Percentiles rank a stretch among this genome's conserved stretches.
Evolutionary conservation across 2,797 vertebrate species (phyloP).

Genomic region (Smutsia temminckii): DNA sequence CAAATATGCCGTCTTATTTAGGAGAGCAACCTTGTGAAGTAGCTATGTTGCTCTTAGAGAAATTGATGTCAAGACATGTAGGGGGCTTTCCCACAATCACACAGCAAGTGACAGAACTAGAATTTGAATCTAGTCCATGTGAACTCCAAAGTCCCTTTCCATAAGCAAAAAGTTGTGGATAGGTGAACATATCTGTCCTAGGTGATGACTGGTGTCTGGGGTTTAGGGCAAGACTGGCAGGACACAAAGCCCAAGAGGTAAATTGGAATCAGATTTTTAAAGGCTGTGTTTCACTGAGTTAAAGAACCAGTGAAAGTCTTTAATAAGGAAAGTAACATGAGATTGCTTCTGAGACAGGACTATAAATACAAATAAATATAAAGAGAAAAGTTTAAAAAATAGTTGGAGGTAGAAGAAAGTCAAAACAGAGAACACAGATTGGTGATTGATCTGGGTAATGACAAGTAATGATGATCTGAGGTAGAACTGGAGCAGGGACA

Average conservation of each 20-base stretch:
- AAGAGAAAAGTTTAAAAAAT: neutral
- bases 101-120: neutral
- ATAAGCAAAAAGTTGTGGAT: neutral
- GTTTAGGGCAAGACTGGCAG: neutral
- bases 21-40: neutral
- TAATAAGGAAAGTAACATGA: neutral
- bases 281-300: neutral
- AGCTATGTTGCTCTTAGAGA: neutral
- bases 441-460: neutral
- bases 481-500: neutral
- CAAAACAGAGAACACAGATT: neutral
- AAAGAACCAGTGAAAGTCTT: neutral
- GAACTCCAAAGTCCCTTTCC: neutral
- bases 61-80: neutral
- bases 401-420: neutral
- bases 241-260: neutral
- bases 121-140: neutral
- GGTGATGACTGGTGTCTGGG: neutral
- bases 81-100: neutral
- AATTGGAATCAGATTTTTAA: neutral
- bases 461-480: neutral
- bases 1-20: neutral
- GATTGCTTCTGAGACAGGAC: neutral
- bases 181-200: neutral
- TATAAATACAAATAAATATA: neutral